Conservation (phyloP, 2,113 vertebrate genomes). For the Dromiciops gliroides region DNA sequence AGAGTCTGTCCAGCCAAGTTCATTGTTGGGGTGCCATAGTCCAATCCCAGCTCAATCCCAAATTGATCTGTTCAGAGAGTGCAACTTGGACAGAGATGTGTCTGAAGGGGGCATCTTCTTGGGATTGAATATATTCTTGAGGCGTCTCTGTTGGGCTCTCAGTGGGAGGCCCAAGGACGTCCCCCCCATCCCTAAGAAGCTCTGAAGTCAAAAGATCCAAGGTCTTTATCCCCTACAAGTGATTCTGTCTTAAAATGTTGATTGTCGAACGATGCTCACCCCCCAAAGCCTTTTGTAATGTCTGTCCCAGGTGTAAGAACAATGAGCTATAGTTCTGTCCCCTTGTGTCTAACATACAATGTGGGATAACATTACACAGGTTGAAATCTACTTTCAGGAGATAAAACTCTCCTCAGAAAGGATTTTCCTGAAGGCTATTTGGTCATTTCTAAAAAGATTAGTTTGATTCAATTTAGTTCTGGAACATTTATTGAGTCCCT, state of each 20-base stretch:
- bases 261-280: background rate
- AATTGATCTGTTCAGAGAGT: constrained; percentile 91
- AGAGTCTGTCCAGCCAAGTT: constrained; percentile 93
- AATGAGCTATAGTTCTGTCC: background rate
- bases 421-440: background rate
- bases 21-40: constrained; percentile 91
- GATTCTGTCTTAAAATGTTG: background rate
- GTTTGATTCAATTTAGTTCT: background rate
- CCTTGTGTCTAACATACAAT: background rate
- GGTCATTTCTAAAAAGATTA: background rate
- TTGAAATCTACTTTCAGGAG: background rate
- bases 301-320: background rate
- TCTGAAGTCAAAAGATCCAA: background rate
- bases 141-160: constrained; percentile 72
- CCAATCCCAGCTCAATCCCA: constrained; percentile 94
- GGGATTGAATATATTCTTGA: constrained; percentile 90
- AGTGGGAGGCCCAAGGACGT: background rate
- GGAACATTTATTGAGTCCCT: background rate
- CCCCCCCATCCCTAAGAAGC: background rate
- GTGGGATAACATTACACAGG: background rate
- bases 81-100: constrained; percentile 91
- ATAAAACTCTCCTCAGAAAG: background rate
- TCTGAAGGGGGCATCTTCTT: constrained; percentile 94
- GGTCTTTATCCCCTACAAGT: background rate
- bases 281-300: background rate